Evolutionary conservation across 2,113 vertebrate genomes (phyloP), one percentile per base, ranked within the genome.

Genomic region (Elgaria multicarinata): DNA sequence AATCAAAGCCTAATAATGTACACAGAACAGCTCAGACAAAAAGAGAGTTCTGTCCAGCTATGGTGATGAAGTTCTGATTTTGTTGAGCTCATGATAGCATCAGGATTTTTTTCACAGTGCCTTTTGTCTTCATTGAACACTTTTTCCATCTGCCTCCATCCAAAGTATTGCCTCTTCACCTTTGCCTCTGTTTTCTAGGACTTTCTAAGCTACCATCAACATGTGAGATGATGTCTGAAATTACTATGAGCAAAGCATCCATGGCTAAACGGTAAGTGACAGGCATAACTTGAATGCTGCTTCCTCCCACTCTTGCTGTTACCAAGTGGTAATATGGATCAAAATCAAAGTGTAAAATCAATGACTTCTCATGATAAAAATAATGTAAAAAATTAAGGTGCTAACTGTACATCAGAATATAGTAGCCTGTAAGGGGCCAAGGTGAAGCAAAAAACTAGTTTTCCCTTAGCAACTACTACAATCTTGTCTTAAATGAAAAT

Each of bases 111-210:
- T 58, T 39, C 28, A 81, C 10, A 74, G n/a, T 46, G 55, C n/a
- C n/a, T 39, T n/a, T 81, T 67, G 1, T 53, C 36, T 72, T 33
- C 42, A 66, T 42, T 62, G 78, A 39, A 6, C 39, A 22, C 18
- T 44, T 46, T 46, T 76, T 18, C 14, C 3, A 87, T n/a, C 28
- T 77, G 2, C 24, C 36, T 58, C 28, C 24, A 33, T 62, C 2
- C 13, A 55, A 53, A 86, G 2, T 14, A n/a, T 55, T 53, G 44
- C 26, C 79, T 83, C 31, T 83, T 83, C 28, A 76, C n/a, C 24
- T 18, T 81, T n/a, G 33, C 8, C 44, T 88, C 71, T 46, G 26
- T 81, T 58, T 90, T 87, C 24, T 6, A 87, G 85, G 87, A 44
- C 66, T 85, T 31, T 58, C 28, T 69, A 89, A 28, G 20, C 1